Evolutionary conservation across 2,113 vertebrate species (phyloP), one percentile per base, ranked within the genome.

Genomic region (Gambusia holbrooki): DNA sequence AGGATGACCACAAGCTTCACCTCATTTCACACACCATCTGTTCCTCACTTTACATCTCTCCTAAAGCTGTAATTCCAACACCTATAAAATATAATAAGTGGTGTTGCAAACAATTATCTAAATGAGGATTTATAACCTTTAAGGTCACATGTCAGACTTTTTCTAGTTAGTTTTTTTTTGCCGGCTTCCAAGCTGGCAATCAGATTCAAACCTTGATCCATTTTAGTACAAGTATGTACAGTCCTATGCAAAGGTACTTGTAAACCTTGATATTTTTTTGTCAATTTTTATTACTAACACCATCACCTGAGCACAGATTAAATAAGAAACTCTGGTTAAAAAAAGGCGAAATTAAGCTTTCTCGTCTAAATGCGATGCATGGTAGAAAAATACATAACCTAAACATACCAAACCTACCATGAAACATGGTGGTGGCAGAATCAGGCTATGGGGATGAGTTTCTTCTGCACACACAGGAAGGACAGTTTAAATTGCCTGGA

Each of bases 21-120:
- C 77, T 78, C 79, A 61, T 69, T 51, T 76, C 72, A 35, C 81
- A 70, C 81, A 68, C 88, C 85, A 87, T 90, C 83, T 89, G 84
- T 63, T 87, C 70, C 66, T 73, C 66, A 25, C 69, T 72, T 76
- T 80, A 76, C 60, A 65, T 71, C 75, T 84, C 66, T 71, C 62
- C 81, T 51, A 82, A 76, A 66, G 65, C 32, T 71, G 45, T 19
- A 2, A 2, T 62, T 83, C 73, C 62, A 69, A 75, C 60, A 65
- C 40, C 66, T 32, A 33, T 25, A 83, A 80, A 37, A 72, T 19
- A 40, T 11, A 37, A 22, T 0, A 2, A 9, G 30, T 37, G 63
- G 29, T 68, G 45, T 75, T 69, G 17, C 37, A 71, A 33, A 48
- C 66, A 30, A 8, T 13, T 60, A 28, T 29, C 62, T 71, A 51